These are phyloP conservation scores for Caenorhabditis afra DNA, from an alignment of 2,888 invertebrate species.

Conservation along the genomic window DNA sequence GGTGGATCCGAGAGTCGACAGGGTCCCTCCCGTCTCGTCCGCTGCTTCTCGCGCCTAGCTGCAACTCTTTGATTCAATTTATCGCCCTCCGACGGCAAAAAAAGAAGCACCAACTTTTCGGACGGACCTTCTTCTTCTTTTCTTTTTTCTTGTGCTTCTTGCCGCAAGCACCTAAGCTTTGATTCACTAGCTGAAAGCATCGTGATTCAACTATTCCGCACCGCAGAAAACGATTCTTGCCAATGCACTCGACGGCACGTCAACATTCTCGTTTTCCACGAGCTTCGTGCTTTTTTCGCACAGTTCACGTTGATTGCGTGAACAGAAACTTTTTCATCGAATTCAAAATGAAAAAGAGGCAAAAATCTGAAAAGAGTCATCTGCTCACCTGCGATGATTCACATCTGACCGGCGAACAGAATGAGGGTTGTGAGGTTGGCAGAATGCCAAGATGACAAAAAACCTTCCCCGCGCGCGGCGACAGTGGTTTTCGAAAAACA, in stretches of 20 bases:
- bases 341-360: too few relatives aligned
- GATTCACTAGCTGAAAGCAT: slow-evolving; percentile 50
- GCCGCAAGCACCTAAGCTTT: slow-evolving; percentile 49
- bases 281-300: not conserved
- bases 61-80: slow-evolving; percentile 62
- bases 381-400: too few relatives aligned
- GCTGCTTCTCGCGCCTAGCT: slow-evolving; percentile 33
- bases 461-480: not conserved
- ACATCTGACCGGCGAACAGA: too few relatives aligned
- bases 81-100: slow-evolving; percentile 50
- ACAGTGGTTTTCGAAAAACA: not conserved
- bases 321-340: too few relatives aligned
- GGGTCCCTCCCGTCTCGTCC: slow-evolving; percentile 25
- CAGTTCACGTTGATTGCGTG: too few relatives aligned
- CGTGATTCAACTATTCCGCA: slow-evolving; percentile 47
- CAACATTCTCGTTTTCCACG: not conserved
- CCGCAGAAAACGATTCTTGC: slow-evolving; percentile 10
- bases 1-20: slow-evolving; percentile 40
- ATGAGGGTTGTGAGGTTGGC: too few relatives aligned
- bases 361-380: too few relatives aligned
- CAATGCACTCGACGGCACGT: slow-evolving; percentile 5
- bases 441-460: not conserved
- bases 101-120: slow-evolving; percentile 32
- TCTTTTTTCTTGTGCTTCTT: slow-evolving; percentile 6
- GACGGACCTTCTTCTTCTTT: slow-evolving; percentile 23